These are phyloP conservation scores for Tragelaphus imberbis DNA, from an alignment of 2,113 vertebrate genomes.

Conservation along the genomic window DNA sequence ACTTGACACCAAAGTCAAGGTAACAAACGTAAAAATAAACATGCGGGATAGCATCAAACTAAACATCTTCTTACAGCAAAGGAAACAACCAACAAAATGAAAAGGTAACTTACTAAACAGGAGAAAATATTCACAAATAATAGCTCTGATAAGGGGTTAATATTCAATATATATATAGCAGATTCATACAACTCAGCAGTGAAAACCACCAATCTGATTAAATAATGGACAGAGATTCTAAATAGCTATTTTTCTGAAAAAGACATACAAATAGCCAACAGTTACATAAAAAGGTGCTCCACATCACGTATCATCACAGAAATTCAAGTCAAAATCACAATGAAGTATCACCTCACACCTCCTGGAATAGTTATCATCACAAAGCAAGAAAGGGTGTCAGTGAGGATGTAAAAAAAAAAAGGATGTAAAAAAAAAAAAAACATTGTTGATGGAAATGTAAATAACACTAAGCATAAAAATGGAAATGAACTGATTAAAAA, in stretches of 20 bases:
- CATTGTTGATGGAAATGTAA: not conserved
- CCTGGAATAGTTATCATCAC: not conserved
- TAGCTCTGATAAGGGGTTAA: not conserved
- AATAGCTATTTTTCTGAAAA: not conserved
- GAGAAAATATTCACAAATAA: not conserved
- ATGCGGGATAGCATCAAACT: not conserved
- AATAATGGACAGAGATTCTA: not conserved
- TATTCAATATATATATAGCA: not conserved
- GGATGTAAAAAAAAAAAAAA: not conserved
- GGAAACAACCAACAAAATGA: not conserved
- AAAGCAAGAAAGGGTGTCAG: not conserved
- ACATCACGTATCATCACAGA: not conserved
- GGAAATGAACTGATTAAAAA: not conserved
- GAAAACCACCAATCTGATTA: not conserved
- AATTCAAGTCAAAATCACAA: not conserved
- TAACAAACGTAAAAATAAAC: not conserved
- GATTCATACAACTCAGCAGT: not conserved
- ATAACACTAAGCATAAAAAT: not conserved
- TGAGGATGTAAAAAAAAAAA: not conserved
- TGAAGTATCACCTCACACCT: not conserved
- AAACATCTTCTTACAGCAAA: not conserved
- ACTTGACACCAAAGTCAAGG: not conserved
- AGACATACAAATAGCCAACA: not conserved
- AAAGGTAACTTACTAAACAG: not conserved
- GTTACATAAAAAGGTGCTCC: not conserved